Evolutionary conservation across 2,113 vertebrate genomes (phyloP).

Genomic region (Sitta europaea): DNA sequence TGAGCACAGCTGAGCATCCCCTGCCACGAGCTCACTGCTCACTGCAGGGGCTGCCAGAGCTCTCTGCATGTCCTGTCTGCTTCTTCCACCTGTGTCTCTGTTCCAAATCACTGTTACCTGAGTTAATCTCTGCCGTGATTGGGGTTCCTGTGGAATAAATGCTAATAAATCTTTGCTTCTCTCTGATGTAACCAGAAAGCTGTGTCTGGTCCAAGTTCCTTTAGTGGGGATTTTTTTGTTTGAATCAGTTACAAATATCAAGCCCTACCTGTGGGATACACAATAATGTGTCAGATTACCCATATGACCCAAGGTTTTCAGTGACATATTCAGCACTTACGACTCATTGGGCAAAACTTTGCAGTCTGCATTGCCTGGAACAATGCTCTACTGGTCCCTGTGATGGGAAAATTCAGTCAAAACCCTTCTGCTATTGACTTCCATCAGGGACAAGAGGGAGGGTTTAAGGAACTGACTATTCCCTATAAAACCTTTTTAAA

Average conservation of each 20-base stretch:
- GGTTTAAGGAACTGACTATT: not conserved
- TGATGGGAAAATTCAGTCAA: not conserved
- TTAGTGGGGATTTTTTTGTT: not conserved
- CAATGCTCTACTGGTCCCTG: not conserved
- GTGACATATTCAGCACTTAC: not conserved
- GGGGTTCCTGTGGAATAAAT: not conserved
- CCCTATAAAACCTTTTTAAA: not conserved
- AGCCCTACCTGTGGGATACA: not conserved
- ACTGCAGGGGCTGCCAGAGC: not conserved
- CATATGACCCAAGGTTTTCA: not conserved
- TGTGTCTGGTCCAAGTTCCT: not conserved
- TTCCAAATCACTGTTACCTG: not conserved
- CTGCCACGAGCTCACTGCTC: not conserved
- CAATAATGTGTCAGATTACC: rapidly evolving
- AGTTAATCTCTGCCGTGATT: not conserved
- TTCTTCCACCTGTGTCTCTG: not conserved
- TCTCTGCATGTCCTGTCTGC: not conserved
- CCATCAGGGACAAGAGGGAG: not conserved
- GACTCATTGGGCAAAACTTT: not conserved
- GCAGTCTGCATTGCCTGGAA: not conserved
- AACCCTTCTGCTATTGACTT: not conserved
- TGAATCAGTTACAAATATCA: not conserved
- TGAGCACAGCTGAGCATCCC: rapidly evolving
- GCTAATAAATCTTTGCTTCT: constrained; percentile 58
- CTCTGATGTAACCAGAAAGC: constrained; percentile 13